Conservation (phyloP, 1,140 invertebrate genomes). For the Leptestheria dahalacensis region DNA sequence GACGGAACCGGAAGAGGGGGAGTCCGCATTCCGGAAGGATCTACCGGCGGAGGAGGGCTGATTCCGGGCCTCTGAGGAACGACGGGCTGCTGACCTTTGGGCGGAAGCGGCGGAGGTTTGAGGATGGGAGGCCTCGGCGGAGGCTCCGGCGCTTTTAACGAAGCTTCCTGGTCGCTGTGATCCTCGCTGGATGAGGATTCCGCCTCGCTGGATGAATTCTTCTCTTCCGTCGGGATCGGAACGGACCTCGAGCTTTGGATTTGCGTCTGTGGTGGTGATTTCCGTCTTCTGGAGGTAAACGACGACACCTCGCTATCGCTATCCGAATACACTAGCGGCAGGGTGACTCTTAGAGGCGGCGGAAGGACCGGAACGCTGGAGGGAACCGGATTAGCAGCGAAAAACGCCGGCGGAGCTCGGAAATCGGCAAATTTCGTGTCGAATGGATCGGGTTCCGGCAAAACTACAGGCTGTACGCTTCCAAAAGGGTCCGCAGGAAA, state of each 20-base stretch:
- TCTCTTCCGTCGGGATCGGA: background rate
- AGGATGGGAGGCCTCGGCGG: conserved; percentile 47
- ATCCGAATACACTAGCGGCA: conserved; percentile 29
- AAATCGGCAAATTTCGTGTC: conserved; percentile 18
- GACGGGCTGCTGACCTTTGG: conserved; percentile 45
- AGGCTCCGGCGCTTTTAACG: conserved; percentile 44
- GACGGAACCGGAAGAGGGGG: conserved; percentile 20
- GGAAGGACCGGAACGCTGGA: background rate
- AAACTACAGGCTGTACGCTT: conserved; percentile 7
- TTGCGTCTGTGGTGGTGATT: background rate
- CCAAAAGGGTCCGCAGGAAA: conserved; percentile 41
- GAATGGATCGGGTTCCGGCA: conserved; percentile 40
- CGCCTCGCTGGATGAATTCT: conserved; percentile 3
- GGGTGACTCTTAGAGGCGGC: conserved; percentile 41
- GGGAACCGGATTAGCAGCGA: conserved; percentile 5
- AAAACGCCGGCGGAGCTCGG: conserved; percentile 7
- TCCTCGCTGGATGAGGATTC: conserved; percentile 8
- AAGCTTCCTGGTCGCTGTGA: background rate
- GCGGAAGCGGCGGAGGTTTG: conserved; percentile 65
- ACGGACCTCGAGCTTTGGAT: background rate
- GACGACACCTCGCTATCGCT: conserved; percentile 8
- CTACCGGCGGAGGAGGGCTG: conserved; percentile 5
- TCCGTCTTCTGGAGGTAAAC: background rate
- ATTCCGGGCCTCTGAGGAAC: conserved; percentile 6
- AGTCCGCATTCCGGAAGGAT: conserved; percentile 18